phyloP scores from a whole-genome alignment of 2,113 vertebrate species.

The Rutilus rutilus region DNA sequence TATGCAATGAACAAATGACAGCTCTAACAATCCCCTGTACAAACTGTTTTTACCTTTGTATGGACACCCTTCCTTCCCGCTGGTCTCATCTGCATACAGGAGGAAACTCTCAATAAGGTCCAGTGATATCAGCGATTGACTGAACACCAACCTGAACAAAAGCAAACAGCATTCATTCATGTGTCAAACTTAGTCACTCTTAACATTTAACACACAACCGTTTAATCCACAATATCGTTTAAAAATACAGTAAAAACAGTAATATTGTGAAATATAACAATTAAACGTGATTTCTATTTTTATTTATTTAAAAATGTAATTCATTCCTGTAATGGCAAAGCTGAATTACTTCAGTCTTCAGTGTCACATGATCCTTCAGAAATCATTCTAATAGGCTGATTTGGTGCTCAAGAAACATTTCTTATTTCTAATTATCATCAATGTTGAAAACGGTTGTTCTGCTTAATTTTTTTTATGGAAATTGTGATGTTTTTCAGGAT shows the following conservation, averaged over 20 bases:
- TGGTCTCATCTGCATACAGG: slow-evolving; percentile 79
- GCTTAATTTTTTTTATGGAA: too few species aligned
- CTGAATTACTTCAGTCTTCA: too few species aligned
- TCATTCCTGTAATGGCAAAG: too few species aligned
- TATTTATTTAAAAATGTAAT: too few species aligned
- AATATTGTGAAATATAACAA: too few species aligned
- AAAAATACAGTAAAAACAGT: not conserved
- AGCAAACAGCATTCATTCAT: not conserved
- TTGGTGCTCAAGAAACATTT: too few species aligned
- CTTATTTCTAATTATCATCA: too few species aligned
- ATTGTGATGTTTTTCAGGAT: too few species aligned
- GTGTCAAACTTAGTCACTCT: not conserved
- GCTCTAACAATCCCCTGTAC: not conserved
- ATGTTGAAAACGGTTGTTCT: too few species aligned
- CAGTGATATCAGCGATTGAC: slow-evolving; percentile 94
- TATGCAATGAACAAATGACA: not conserved
- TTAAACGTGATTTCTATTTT: too few species aligned
- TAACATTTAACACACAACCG: not conserved
- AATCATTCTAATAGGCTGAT: too few species aligned
- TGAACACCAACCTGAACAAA: slow-evolving; percentile 90
- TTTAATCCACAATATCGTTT: not conserved
- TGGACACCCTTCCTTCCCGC: slow-evolving; percentile 74
- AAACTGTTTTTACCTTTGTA: slow-evolving; percentile 80
- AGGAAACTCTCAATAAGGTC: slow-evolving; percentile 95
- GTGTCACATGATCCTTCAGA: too few species aligned